These are phyloP conservation scores for Bibio marci DNA, from an alignment of 2,888 invertebrate species.

Conservation along the genomic window DNA sequence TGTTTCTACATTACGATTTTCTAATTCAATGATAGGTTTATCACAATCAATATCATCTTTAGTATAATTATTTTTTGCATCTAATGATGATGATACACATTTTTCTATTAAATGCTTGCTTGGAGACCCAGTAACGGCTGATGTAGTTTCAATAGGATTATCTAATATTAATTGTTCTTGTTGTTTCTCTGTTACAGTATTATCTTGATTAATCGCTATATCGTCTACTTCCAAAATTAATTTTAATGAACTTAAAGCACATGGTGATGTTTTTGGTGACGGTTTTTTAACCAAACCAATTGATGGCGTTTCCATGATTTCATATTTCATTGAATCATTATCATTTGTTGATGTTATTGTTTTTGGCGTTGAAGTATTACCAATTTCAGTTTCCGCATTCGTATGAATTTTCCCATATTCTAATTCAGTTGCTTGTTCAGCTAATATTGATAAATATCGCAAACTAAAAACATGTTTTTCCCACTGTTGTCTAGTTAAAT, in stretches of 20 bases:
- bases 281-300: constrained; percentile 6
- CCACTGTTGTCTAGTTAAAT: constrained; percentile 20
- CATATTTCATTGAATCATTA: no score
- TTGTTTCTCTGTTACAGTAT: no score
- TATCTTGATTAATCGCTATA: no score
- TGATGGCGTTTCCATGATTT: constrained; percentile 3
- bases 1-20: constrained; percentile 1
- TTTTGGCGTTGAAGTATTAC: constrained; percentile 1
- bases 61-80: no score
- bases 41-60: no score
- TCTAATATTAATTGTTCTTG: no score
- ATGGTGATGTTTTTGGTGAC: constrained; percentile 5
- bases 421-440: constrained; percentile 27
- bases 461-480: constrained; percentile 25
- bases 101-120: not conserved
- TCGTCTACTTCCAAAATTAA: not conserved
- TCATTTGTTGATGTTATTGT: no score
- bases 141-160: no score
- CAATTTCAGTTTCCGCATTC: constrained; percentile 18
- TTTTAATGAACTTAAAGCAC: constrained; percentile 5
- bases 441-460: constrained; percentile 23
- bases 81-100: no score
- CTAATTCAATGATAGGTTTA: not conserved
- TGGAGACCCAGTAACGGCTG: no score
- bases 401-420: constrained; percentile 23